phyloP scores from a whole-genome alignment of 2,113 vertebrate species.

The Colinus virginianus region DNA sequence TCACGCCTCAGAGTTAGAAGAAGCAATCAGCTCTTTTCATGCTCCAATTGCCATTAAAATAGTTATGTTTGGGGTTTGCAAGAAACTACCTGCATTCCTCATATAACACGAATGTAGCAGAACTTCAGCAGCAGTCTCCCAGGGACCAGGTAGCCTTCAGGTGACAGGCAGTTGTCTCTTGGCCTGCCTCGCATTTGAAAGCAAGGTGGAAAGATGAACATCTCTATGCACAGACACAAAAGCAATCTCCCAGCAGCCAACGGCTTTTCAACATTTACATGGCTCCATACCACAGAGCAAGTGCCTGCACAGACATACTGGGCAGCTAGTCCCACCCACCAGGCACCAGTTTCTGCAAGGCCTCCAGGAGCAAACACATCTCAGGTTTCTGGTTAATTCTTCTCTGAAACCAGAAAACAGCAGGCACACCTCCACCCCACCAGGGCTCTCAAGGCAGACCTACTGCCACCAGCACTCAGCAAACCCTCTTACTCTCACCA shows the following conservation, averaged over 20 bases:
- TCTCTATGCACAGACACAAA: not conserved
- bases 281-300: rapidly evolving
- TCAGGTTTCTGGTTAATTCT: not conserved
- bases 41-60: not conserved
- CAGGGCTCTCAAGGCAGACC: not conserved
- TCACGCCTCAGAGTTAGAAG: not conserved
- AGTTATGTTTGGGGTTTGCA: not conserved
- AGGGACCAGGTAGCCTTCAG: not conserved
- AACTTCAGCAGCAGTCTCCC: not conserved
- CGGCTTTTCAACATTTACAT: not conserved
- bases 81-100: not conserved
- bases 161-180: not conserved
- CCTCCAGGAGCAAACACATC: not conserved
- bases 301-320: rapidly evolving
- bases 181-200: not conserved
- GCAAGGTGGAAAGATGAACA: not conserved
- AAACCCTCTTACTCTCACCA: not conserved
- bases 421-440: not conserved
- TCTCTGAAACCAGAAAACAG: not conserved
- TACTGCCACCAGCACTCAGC: not conserved
- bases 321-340: rapidly evolving
- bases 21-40: not conserved
- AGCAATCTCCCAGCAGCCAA: not conserved
- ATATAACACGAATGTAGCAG: not conserved
- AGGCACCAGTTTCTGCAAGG: not conserved